phyloP scores from a whole-genome alignment of 2,797 vertebrate genomes.

The Parauchenoglanis ngamensis region DNA sequence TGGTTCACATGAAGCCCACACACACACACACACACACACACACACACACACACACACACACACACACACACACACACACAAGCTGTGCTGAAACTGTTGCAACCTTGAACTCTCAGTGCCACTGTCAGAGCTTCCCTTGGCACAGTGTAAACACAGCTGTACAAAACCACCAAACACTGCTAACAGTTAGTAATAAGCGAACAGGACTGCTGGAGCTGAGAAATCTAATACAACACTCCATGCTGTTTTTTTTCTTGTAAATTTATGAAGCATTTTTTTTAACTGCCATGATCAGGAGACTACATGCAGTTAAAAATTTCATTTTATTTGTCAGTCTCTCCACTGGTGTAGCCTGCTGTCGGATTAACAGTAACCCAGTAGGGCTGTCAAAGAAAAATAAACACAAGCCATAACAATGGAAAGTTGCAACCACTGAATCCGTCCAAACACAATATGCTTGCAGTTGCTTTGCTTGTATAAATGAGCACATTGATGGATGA shows the following conservation, averaged over 20 bases:
- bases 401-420: constrained; percentile 41
- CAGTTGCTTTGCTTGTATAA: constrained; percentile 23
- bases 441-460: constrained; percentile 38
- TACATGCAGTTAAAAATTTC: not conserved
- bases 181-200: constrained; percentile 24
- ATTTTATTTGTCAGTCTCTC: constrained; percentile 22
- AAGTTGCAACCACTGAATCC: constrained; percentile 28
- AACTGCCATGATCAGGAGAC: not conserved
- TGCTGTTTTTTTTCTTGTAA: not conserved
- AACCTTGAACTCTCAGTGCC: constrained; percentile 70
- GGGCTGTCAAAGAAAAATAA: constrained; percentile 40
- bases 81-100: constrained; percentile 46
- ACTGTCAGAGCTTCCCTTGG: constrained; percentile 51
- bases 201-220: not conserved
- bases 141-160: constrained; percentile 49
- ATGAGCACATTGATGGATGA: constrained; percentile 70
- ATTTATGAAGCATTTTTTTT: not conserved
- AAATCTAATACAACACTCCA: not conserved
- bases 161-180: constrained; percentile 44
- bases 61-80: constrained; percentile 64
- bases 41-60: constrained; percentile 41
- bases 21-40: constrained; percentile 41
- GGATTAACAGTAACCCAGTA: constrained; percentile 11
- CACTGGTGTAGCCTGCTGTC: constrained; percentile 14
- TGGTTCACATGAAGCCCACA: constrained; percentile 59